These are phyloP conservation scores for Pterobdella sp. DNA, from an alignment of 2,888 invertebrate genomes.

Conservation along the genomic window DNA sequence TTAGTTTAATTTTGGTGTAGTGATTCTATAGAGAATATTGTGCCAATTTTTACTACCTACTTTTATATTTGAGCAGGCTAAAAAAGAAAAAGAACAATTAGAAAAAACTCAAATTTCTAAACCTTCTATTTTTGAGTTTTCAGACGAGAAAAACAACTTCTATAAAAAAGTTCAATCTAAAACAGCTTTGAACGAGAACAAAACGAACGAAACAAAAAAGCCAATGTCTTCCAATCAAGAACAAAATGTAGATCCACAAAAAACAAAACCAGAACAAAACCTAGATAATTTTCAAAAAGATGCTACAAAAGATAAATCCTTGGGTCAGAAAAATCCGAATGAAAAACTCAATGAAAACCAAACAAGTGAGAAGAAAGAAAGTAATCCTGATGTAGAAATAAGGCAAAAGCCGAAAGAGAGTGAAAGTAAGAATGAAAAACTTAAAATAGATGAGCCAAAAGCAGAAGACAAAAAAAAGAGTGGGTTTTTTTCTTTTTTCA, in stretches of 20 bases:
- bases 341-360: not conserved
- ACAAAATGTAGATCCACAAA: not conserved
- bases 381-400: not conserved
- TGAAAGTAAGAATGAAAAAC: not conserved
- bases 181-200: too few species aligned
- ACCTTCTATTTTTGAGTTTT: not conserved
- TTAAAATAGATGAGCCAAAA: not conserved
- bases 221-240: not conserved
- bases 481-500: slow-evolving; percentile 22
- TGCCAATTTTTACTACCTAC: not conserved
- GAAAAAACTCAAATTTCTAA: not conserved
- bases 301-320: not conserved
- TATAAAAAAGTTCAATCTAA: not conserved
- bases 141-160: not conserved
- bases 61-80: too few species aligned
- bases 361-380: not conserved
- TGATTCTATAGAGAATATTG: not conserved
- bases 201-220: not conserved
- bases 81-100: not conserved
- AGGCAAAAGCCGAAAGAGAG: not conserved
- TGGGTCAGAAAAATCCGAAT: not conserved
- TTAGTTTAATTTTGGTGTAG: not conserved
- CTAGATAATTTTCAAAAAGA: not conserved
- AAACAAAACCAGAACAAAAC: not conserved
- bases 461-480: slow-evolving; percentile 10